Conservation (phyloP, 2,888 invertebrate species). For the Eulithis prunata region DNA sequence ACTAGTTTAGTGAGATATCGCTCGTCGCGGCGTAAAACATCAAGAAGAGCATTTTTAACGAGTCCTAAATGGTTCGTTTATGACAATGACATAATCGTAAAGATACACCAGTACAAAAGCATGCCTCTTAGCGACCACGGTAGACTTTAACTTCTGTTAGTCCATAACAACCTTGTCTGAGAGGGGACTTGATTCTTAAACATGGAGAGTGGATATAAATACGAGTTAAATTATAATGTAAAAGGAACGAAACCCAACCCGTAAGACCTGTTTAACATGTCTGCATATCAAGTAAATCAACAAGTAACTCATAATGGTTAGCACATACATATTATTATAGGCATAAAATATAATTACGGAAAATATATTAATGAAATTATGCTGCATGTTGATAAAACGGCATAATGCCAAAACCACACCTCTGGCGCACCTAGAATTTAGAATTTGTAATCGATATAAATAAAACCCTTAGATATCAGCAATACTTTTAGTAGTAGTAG, state of each 20-base stretch:
- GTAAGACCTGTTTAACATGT: constrained; percentile 1
- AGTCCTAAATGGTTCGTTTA: background rate
- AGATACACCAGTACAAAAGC: background rate
- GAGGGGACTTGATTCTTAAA: background rate
- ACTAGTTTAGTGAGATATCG: background rate
- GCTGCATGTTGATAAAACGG: constrained; percentile 18
- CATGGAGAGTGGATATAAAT: background rate
- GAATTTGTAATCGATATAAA: constrained; percentile 1
- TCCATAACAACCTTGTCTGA: background rate
- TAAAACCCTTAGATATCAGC: background rate
- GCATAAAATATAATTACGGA: constrained; percentile 8
- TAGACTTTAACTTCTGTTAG: background rate
- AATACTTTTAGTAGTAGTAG: too few species aligned
- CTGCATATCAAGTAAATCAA: constrained; percentile 19
- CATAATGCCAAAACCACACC: constrained; percentile 43
- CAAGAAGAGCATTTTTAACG: constrained; percentile 12
- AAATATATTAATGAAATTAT: constrained; percentile 15
- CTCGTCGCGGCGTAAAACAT: background rate
- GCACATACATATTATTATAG: background rate
- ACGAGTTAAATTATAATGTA: background rate
- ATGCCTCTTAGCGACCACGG: background rate
- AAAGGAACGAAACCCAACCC: background rate
- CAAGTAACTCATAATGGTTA: constrained; percentile 14
- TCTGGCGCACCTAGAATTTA: constrained; percentile 41
- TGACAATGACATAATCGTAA: background rate